Base-by-base conservation (phyloP, 1,140 invertebrate genomes). In the Aphelenchoides besseyi region DNA sequence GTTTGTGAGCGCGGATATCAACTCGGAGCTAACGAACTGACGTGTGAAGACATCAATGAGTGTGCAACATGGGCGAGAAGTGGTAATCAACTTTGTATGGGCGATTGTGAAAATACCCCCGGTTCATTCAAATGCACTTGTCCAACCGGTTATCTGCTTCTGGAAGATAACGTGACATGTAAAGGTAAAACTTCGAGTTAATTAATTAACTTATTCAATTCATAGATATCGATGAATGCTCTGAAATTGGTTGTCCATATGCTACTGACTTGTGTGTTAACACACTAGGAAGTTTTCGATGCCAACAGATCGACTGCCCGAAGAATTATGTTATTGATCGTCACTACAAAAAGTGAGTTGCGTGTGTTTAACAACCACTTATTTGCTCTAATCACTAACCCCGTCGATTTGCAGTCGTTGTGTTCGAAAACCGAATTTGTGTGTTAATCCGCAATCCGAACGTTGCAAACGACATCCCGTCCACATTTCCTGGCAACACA, bases 261-360 rank as follows among this genome's bases (percentile, higher is more conserved):
- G 12, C 84, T 84, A 68, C 71, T 72, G 29, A 66, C 28, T 41
- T 78, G 5, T 88, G 87, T 71, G 81, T 86, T 29, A 88, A 88
- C 84, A 93, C 90, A 0, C 87, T 91, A 59, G 95, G 95, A 0
- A 88, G 91, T 71, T 93, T 89, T 84, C 90, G 91, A 74, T 98
- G 95, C 82, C 92, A 92, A 67, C 87, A 86, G 5, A 91, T 97
- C 57, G 87, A 88, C 32, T 97, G 95, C 85, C 94, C 94, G 0
- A 69, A 86, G 0, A 91, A 91, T 37, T 97, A 95, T 84, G 85
- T 89, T 0, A 88, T 88, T 67, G 91, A 93, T 79, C 86, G 84
- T 0, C 87, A 89, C 26, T 89, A 89, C 74, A 91, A 89, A 84
- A 91, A 92, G 92, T 93, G 88, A 88, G 87, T 86, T 18, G 2